These are phyloP conservation scores for Diarsia brunnea DNA, from an alignment of 2,888 invertebrate species.

Conservation along the genomic window DNA sequence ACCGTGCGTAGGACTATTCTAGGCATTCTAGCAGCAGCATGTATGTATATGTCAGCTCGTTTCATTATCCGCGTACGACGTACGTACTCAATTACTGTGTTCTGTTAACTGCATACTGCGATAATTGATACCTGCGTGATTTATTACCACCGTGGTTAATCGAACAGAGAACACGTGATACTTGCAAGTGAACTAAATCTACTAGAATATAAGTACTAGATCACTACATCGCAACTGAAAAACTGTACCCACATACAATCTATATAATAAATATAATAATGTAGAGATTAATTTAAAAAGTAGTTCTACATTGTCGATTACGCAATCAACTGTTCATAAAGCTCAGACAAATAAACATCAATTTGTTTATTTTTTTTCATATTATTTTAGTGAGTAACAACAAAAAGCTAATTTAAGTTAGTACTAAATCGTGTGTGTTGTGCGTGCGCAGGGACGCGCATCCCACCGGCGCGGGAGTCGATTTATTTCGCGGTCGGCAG, in stretches of 20 bases:
- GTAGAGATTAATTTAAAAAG: neutral
- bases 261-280: neutral
- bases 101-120: constrained; percentile 13
- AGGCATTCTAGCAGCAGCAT: neutral
- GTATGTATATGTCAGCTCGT: constrained; percentile 1
- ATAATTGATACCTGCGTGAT: constrained; percentile 40
- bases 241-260: neutral
- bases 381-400: neutral
- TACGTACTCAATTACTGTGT: constrained; percentile 3
- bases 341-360: neutral
- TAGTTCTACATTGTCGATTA: neutral
- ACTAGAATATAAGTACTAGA: neutral
- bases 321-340: neutral
- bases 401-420: constrained; percentile 9
- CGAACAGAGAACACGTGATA: neutral
- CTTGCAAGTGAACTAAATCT: neutral
- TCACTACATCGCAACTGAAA: neutral
- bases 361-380: neutral
- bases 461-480: constrained; percentile 66
- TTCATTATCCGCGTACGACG: constrained; percentile 3
- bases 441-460: constrained; percentile 31
- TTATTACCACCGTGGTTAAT: constrained; percentile 30
- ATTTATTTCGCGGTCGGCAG: constrained; percentile 77
- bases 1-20: constrained; percentile 5
- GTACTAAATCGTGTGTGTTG: constrained; percentile 4